Conservation (phyloP, 2,797 vertebrate genomes). For the Anisognathus igniventris region DNA sequence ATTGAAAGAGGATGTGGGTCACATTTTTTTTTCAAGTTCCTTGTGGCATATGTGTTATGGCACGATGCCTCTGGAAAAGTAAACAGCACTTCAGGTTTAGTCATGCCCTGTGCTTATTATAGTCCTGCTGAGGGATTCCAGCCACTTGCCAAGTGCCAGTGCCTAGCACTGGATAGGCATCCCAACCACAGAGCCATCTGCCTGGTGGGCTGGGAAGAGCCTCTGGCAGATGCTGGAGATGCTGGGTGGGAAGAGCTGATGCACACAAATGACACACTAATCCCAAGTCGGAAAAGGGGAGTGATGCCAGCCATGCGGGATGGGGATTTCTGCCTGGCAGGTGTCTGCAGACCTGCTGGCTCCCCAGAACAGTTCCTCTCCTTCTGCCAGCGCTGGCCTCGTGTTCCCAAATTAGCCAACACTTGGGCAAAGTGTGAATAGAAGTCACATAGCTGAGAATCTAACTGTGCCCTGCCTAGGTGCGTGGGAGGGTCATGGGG, state of each 20-base stretch:
- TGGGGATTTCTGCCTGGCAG: background rate
- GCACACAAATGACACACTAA: background rate
- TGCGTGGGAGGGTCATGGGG: accelerated
- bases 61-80: background rate
- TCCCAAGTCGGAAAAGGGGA: accelerated
- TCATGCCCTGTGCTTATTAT: constrained; percentile 17
- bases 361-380: background rate
- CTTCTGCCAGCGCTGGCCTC: background rate
- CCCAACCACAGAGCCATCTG: background rate
- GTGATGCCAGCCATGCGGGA: background rate
- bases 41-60: background rate
- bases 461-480: background rate
- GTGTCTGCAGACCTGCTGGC: background rate
- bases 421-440: accelerated
- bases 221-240: background rate
- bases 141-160: background rate
- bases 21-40: background rate
- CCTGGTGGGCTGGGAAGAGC: background rate
- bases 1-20: constrained; percentile 1
- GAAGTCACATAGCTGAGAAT: background rate
- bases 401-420: background rate
- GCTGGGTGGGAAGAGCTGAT: background rate
- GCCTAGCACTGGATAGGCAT: background rate
- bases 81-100: background rate
- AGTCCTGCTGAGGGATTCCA: constrained; percentile 16